phyloP scores from a whole-genome alignment of 1,140 invertebrate genomes.

The Brachionus plicatilis region DNA sequence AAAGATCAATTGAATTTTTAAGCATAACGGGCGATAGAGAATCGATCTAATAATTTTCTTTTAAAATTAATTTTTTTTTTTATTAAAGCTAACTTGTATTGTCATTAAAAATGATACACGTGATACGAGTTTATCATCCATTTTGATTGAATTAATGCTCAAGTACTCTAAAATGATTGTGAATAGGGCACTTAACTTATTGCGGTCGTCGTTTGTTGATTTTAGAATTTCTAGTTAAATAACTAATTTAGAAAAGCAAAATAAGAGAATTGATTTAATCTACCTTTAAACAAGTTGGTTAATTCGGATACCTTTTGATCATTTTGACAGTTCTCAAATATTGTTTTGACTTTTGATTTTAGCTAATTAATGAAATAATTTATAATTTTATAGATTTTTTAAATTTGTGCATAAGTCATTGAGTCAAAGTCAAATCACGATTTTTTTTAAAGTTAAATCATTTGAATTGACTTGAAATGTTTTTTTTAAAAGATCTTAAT shows the following conservation, averaged over 20 bases:
- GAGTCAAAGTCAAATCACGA: no score
- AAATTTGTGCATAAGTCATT: no score
- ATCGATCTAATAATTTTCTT: background rate
- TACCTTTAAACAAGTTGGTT: slow-evolving; percentile 14
- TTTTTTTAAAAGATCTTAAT: no score
- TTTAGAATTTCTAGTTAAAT: background rate
- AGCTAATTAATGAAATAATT: background rate
- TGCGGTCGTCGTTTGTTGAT: background rate
- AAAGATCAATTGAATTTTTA: slow-evolving; percentile 6
- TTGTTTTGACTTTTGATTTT: background rate
- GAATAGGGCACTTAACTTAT: background rate
- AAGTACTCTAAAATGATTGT: background rate
- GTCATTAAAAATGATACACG: slow-evolving; percentile 6
- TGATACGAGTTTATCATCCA: slow-evolving; percentile 12
- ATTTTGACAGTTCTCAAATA: background rate
- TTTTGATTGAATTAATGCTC: background rate
- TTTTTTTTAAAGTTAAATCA: no score
- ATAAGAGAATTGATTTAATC: no score
- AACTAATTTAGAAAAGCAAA: background rate
- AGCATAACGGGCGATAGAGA: background rate
- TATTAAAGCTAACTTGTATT: background rate
- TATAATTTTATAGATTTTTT: no score
- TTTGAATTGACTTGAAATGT: no score
- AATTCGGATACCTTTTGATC: background rate
- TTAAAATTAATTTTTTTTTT: background rate